Conservation (phyloP, 2,113 vertebrate species). For the Gnathochromis pfefferi region DNA sequence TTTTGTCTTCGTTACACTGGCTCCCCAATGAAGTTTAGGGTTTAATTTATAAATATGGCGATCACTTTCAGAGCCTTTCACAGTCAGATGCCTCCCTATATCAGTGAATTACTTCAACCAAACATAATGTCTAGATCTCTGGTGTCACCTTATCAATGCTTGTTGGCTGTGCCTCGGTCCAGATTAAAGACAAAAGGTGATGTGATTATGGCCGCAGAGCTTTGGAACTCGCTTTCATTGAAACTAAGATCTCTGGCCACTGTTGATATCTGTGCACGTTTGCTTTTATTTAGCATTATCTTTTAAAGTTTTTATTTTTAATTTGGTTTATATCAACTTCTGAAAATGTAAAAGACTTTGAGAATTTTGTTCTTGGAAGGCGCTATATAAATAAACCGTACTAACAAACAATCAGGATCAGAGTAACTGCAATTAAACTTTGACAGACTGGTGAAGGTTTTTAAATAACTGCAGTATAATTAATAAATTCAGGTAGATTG, state of each 20-base stretch:
- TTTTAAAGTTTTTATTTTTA: background rate
- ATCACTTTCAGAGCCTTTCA: background rate
- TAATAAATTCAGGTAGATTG: background rate
- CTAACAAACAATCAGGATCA: background rate
- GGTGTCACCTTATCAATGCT: background rate
- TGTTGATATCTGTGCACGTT: accelerated
- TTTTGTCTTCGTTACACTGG: background rate
- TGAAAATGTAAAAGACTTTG: background rate
- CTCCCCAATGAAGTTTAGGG: background rate
- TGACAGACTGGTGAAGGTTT: background rate
- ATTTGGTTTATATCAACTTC: background rate
- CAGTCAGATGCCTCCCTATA: background rate
- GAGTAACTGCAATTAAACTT: background rate
- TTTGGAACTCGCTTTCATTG: background rate
- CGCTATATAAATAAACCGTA: accelerated
- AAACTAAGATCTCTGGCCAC: accelerated
- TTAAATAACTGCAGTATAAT: background rate
- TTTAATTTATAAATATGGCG: background rate
- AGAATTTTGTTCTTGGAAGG: background rate
- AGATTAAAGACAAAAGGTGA: background rate
- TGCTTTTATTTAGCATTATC: background rate
- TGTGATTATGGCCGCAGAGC: background rate
- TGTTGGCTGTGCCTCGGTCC: background rate
- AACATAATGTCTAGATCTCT: background rate
- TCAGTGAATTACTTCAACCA: background rate